Percentiles rank a stretch among this genome's conserved stretches.
Evolutionary conservation across 1,140 invertebrate genomes (phyloP).

Genomic region (Cydia strobilella): DNA sequence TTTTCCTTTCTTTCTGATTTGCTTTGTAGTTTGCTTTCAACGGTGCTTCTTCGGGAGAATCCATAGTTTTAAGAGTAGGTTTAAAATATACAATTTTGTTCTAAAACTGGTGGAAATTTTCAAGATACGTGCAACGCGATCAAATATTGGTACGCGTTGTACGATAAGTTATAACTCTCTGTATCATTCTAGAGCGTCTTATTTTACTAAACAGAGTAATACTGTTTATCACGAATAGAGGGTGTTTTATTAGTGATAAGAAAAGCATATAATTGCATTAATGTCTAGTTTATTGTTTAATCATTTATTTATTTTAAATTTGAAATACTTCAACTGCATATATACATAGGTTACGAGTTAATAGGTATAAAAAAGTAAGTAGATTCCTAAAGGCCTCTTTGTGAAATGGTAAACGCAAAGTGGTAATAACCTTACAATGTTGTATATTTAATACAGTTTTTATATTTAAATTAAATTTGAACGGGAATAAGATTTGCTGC

Average conservation of each 20-base stretch:
- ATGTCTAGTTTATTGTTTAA: too few relatives aligned
- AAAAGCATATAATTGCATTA: too few relatives aligned
- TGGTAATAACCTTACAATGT: not conserved
- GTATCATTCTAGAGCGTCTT: not conserved
- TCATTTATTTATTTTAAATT: too few relatives aligned
- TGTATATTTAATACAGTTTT: not conserved
- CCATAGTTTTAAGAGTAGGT: slow-evolving; percentile 41
- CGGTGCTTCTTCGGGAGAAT: slow-evolving; percentile 53
- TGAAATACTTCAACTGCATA: too few relatives aligned
- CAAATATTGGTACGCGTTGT: slow-evolving; percentile 2
- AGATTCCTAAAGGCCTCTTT: too few relatives aligned
- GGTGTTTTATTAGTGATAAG: not conserved
- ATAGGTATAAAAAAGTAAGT: too few relatives aligned
- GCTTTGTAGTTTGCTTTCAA: slow-evolving; percentile 51
- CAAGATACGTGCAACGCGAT: slow-evolving; percentile 2
- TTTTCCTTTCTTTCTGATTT: slow-evolving; percentile 49
- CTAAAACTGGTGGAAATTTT: slow-evolving; percentile 17
- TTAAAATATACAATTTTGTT: not conserved
- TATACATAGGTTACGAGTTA: too few relatives aligned
- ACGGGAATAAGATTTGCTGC: not conserved
- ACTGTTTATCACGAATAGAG: not conserved
- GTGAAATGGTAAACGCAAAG: too few relatives aligned
- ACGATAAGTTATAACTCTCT: slow-evolving; percentile 2
- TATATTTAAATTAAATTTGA: not conserved
- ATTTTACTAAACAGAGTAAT: not conserved